phyloP scores from a whole-genome alignment of 1,140 invertebrate genomes.

The Eriocheir sinensis region DNA sequence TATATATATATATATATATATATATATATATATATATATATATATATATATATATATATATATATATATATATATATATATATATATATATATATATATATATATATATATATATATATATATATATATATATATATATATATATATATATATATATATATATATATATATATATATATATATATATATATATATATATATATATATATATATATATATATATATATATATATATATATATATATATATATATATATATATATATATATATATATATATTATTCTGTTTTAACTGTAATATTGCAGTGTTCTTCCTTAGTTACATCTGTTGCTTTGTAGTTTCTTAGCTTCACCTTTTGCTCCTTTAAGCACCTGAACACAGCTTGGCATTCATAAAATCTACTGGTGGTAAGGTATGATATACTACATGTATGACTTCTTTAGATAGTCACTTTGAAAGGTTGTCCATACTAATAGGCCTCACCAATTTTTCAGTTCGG shows the following conservation, averaged over 20 bases:
- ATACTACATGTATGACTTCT: too few species aligned
- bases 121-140: slow-evolving; percentile 28
- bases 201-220: slow-evolving; percentile 38
- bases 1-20: slow-evolving; percentile 28
- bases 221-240: slow-evolving; percentile 18
- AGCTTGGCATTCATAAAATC: too few species aligned
- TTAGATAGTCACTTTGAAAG: too few species aligned
- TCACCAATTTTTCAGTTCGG: too few species aligned
- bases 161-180: background rate
- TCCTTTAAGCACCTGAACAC: too few species aligned
- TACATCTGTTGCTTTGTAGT: too few species aligned
- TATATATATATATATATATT: background rate
- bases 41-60: slow-evolving; percentile 28
- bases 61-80: slow-evolving; percentile 28
- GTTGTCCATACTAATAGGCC: too few species aligned
- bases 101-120: slow-evolving; percentile 28
- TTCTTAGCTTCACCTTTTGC: too few species aligned
- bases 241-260: background rate
- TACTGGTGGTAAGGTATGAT: too few species aligned
- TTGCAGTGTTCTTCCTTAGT: too few species aligned
- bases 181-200: slow-evolving; percentile 35
- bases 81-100: slow-evolving; percentile 28
- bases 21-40: slow-evolving; percentile 28
- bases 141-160: slow-evolving; percentile 30
- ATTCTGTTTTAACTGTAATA: too few species aligned